These are phyloP conservation scores for Raphicerus campestris DNA, from an alignment of 2,113 vertebrate species.

Conservation along the genomic window DNA sequence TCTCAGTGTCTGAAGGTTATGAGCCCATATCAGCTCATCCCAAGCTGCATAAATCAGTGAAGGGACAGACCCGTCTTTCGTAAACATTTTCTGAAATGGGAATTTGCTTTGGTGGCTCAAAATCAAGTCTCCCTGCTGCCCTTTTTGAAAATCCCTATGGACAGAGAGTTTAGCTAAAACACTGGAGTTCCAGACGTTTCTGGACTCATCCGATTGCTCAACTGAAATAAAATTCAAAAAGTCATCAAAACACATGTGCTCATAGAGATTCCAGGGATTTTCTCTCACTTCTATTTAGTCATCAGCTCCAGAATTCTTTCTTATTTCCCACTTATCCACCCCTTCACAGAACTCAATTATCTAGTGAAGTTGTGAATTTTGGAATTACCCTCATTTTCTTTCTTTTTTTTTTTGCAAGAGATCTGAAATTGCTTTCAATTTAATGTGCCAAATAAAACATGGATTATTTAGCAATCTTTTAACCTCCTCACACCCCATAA, in stretches of 20 bases:
- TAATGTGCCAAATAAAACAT: background rate
- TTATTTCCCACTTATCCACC: background rate
- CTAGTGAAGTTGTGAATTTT: background rate
- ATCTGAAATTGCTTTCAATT: background rate
- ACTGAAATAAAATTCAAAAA: slow-evolving; percentile 27
- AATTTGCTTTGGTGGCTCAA: background rate
- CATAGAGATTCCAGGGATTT: background rate
- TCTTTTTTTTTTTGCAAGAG: background rate
- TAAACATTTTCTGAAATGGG: background rate
- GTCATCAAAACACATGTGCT: slow-evolving; percentile 12
- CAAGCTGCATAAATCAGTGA: background rate
- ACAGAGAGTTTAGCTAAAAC: background rate
- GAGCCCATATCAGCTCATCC: background rate
- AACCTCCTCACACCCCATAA: background rate
- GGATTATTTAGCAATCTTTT: background rate
- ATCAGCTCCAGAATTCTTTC: background rate
- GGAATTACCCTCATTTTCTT: background rate
- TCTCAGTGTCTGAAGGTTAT: background rate
- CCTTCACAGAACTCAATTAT: background rate
- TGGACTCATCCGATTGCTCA: background rate
- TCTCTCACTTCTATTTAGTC: slow-evolving; percentile 1
- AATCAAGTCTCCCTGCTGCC: background rate
- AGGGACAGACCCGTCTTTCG: background rate
- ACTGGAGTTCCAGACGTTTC: background rate
- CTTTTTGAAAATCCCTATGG: background rate